Evolutionary conservation across 2,797 vertebrate genomes (phyloP), one percentile per base, ranked within the genome.

Genomic region (Vespertilio murinus): DNA sequence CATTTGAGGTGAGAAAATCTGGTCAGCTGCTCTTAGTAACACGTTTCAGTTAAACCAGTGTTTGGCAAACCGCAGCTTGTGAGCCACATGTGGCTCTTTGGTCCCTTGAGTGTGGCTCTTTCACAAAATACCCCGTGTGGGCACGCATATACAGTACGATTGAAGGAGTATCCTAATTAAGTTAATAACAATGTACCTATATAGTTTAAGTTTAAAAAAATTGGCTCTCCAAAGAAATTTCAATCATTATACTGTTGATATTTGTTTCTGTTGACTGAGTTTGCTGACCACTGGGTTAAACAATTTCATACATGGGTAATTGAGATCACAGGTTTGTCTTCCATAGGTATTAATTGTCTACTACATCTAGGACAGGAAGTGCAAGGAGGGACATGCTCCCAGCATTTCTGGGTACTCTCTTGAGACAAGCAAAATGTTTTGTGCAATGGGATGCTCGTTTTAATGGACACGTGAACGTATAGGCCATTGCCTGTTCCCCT

Each of bases 1-100:
- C 94, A 88, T 90, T 20, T 35, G 74, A 91, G 71, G 54, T 54
- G 49, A 61, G 54, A 42, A 81, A 18, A 83, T 67, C 61, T 91
- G 75, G 45, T 33, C 42, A 56, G 40, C 38, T 69, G 59, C 71
- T 91, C 17, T 70, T 64, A 73, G 23, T 20, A 25, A 52, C 49
- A 18, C 10, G 6, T 84, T 88, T 94, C 8, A 14, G 40, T 70
- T 93, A 70, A 81, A 67, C 6, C 42, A 42, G 42, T 42, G 42
- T 8, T 42, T 2, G 10, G 42, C 42, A 42, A 42, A 42, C 42
- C 9, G 42, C 42, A 2, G 42, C 42, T 42, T 10, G 11, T 10
- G 9, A 42, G 42, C 42, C 42, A 42, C 9, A 42, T 42, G 42
- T 10, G 11, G 42, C 42, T 42, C 42, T 42, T 42, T 42, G 42